Evolutionary conservation across 2,888 invertebrate genomes (phyloP), one percentile per base, ranked within the genome.

Genomic region (Pterobdella sp.): DNA sequence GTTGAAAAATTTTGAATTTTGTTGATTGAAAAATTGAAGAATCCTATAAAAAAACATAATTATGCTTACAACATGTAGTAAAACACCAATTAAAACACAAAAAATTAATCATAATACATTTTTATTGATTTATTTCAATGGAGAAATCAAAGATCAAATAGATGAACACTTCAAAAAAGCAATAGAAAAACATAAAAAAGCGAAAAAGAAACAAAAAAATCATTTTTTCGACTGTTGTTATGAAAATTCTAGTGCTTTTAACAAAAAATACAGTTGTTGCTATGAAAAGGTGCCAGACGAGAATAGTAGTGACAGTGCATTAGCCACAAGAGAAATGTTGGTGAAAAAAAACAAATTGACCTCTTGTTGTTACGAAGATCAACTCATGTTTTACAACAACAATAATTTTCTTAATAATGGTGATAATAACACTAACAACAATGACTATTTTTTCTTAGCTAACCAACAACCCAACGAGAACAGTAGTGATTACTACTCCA

Each of bases 121-220:
- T 35, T 52, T 73, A 22, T 26, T 73, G 36, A 73, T 64, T 29
- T 73, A 73, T 65, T 73, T 73, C 32, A 52, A 26, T 35, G 73
- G 69, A 10, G 73, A 73, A 32, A 52, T 73, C 10, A 63, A 69
- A 18, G 69, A 68, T 56, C 68, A 73, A 36, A 66, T 73, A 14
- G 69, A 73, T 37, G 69, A 73, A 32, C 73, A 73, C 42, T 69
- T 73, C 65, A 49, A 64, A 34, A 36, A 36, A 29, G 68, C 68
- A 14, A 70, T 70, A 1, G 71, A 60, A 29, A 36, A n/a, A 22
- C n/a, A 34, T 56, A 70, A 60, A 56, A 26, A 56, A n/a, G 7
- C 60, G 60, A 56, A 26, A 26, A 56, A 56, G 60, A 56, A 26
- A 22, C 4, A 26, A 26, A n/a, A 3, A 3, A n/a, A n/a, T n/a